phyloP scores from a whole-genome alignment of 2,888 invertebrate genomes.

The Leptothorax acervorum region DNA sequence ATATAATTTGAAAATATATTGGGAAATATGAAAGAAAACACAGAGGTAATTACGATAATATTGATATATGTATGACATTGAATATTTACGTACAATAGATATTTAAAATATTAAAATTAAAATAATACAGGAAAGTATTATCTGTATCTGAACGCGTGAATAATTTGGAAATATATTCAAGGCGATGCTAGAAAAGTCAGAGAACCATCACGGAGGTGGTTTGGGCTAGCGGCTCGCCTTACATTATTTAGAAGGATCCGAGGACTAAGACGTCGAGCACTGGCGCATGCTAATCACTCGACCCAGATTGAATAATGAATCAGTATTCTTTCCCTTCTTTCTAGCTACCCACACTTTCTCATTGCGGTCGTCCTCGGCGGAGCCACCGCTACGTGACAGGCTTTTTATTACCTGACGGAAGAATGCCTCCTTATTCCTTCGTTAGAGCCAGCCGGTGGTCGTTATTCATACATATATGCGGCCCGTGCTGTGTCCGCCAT shows the following conservation, averaged over 20 bases:
- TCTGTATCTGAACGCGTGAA: not conserved
- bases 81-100: not conserved
- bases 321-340: constrained; percentile 87
- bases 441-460: constrained; percentile 61
- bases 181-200: constrained; percentile 41
- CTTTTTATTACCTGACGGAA: constrained; percentile 87
- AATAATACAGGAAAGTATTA: not conserved
- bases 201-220: constrained; percentile 57
- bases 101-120: not conserved
- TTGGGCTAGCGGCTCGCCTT: constrained; percentile 77
- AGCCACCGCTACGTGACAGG: constrained; percentile 84
- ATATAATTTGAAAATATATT: not conserved
- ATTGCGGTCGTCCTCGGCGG: constrained; percentile 76
- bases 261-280: constrained; percentile 77
- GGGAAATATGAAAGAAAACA: not conserved
- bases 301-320: constrained; percentile 88
- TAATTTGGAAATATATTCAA: constrained; percentile 47
- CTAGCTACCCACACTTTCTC: constrained; percentile 83
- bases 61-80: not conserved
- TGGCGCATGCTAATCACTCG: constrained; percentile 87
- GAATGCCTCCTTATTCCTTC: constrained; percentile 64
- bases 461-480: constrained; percentile 72
- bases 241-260: constrained; percentile 83
- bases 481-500: constrained; percentile 58
- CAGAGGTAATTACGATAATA: not conserved